Conservation (phyloP, 2,113 vertebrate species). For the Machaerirhynchus nigripectus region DNA sequence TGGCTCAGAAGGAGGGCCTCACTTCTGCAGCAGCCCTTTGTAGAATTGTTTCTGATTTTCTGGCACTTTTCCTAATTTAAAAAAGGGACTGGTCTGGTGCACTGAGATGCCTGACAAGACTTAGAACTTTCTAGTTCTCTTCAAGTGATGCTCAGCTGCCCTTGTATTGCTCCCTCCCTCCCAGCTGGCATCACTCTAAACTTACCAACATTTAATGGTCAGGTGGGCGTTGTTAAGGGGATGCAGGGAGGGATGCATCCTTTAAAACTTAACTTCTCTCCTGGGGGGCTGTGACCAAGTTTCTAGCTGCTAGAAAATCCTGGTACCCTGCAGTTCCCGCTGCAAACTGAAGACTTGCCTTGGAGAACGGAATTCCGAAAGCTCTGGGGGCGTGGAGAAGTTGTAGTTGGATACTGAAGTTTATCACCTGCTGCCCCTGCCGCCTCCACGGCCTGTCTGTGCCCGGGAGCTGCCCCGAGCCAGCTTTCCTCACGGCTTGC, state of each 20-base stretch:
- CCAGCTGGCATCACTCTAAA: not conserved
- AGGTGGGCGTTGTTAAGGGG: not conserved
- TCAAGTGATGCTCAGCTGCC: not conserved
- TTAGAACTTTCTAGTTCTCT: not conserved
- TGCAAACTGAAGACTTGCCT: not conserved
- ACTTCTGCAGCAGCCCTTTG: not conserved
- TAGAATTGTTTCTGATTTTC: not conserved
- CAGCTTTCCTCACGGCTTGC: not conserved
- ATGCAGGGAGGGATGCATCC: not conserved
- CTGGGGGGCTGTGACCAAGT: not conserved
- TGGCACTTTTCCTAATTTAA: not conserved
- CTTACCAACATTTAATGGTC: not conserved
- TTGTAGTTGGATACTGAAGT: not conserved
- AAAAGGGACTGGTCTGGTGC: not conserved
- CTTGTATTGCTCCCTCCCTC: not conserved
- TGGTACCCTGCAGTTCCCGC: not conserved
- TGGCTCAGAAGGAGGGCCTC: not conserved
- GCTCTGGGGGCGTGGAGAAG: not conserved
- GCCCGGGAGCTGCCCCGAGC: not conserved
- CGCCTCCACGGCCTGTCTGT: not conserved
- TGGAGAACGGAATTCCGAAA: not conserved
- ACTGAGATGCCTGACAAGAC: not conserved
- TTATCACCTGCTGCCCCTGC: not conserved
- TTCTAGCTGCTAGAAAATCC: not conserved
- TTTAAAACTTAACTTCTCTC: not conserved